phyloP scores from a whole-genome alignment of 2,113 vertebrate genomes.

The Meleagris gallopavo region DNA sequence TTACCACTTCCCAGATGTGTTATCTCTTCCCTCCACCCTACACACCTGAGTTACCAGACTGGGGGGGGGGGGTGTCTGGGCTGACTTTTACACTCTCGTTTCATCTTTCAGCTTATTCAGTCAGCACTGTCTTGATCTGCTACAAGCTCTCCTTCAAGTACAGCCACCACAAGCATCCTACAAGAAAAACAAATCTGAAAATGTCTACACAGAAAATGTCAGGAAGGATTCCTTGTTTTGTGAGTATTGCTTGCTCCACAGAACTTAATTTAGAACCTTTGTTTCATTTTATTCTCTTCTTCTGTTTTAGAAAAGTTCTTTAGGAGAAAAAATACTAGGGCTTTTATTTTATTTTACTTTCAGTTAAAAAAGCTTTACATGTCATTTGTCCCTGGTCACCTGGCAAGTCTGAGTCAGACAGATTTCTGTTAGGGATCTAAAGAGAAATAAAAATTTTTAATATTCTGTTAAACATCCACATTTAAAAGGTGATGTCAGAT shows the following conservation, averaged over 20 bases:
- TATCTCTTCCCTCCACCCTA: background rate
- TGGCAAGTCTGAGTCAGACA: background rate
- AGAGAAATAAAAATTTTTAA: background rate
- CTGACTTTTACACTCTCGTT: background rate
- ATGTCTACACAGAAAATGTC: rapidly evolving
- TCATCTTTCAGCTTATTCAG: background rate
- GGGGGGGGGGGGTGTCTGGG: background rate
- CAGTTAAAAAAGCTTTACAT: background rate
- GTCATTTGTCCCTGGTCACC: background rate
- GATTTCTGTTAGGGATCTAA: background rate
- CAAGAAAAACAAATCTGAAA: background rate
- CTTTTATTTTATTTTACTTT: background rate
- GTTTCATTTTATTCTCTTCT: background rate
- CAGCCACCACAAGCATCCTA: background rate
- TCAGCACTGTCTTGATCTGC: background rate
- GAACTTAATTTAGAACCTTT: background rate
- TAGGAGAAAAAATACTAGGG: background rate
- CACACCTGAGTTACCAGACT: background rate
- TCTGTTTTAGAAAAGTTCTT: background rate
- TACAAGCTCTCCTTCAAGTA: background rate
- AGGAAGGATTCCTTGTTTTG: rapidly evolving
- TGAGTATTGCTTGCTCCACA: background rate
- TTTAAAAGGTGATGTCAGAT: background rate
- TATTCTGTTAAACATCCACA: background rate
- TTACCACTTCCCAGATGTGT: background rate